Conservation (phyloP, 2,888 invertebrate species). For the Ischnura elegans region DNA sequence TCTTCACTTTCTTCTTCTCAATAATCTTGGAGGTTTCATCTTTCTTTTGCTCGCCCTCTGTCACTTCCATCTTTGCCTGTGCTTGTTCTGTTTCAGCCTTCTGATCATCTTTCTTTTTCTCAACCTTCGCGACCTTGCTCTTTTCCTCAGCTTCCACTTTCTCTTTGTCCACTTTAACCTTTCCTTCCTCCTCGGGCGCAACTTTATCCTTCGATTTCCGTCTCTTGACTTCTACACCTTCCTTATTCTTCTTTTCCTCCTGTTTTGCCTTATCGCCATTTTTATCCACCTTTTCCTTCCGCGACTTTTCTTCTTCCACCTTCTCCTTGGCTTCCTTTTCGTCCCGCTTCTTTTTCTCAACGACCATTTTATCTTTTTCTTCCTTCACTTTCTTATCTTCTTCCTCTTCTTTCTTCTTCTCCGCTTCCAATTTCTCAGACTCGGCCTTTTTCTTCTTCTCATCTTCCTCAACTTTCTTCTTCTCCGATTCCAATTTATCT, state of each 20-base stretch:
- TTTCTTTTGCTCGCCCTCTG: slow-evolving; percentile 76
- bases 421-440: slow-evolving; percentile 69
- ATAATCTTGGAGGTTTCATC: neutral
- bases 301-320: slow-evolving; percentile 69
- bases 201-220: slow-evolving; percentile 50
- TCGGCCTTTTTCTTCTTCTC: neutral
- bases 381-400: slow-evolving; percentile 70
- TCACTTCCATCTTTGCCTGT: slow-evolving; percentile 75
- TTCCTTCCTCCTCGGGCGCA: neutral
- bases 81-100: neutral
- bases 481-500: slow-evolving; percentile 11
- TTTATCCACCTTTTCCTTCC: neutral
- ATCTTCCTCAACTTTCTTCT: neutral
- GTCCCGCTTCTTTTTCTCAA: slow-evolving; percentile 59
- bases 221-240: slow-evolving; percentile 25
- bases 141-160: slow-evolving; percentile 34
- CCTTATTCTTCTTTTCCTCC: slow-evolving; percentile 63
- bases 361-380: slow-evolving; percentile 69
- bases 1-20: neutral
- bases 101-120: neutral
- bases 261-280: slow-evolving; percentile 68
- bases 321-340: slow-evolving; percentile 68
- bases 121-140: slow-evolving; percentile 49
- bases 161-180: neutral
- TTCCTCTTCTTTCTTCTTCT: slow-evolving; percentile 68